Percentiles rank a stretch among this genome's conserved stretches.
Conservation (phyloP, 2,113 vertebrate species). For the Phalacrocorax brasilianus region DNA sequence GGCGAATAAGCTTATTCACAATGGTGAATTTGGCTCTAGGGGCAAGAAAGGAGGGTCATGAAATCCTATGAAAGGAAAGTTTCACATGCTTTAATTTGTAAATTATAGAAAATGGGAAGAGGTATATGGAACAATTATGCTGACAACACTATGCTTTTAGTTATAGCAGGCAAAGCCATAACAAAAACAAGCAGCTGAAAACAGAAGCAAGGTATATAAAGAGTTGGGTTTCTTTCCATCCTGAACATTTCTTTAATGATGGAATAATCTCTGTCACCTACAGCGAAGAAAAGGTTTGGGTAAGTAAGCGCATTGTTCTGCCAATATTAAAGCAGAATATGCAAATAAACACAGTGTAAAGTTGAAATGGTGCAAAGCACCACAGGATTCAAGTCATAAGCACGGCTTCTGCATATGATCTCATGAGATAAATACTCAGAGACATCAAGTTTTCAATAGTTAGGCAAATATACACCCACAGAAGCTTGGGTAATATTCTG, state of each 20-base stretch:
- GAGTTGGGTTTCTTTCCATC: background rate
- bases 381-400: background rate
- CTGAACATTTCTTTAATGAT: background rate
- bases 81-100: background rate
- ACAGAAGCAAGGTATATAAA: background rate
- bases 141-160: background rate
- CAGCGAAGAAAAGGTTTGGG: background rate
- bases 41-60: background rate
- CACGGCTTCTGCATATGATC: background rate
- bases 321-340: background rate
- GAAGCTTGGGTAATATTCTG: background rate
- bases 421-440: background rate
- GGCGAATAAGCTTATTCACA: slow-evolving; percentile 7
- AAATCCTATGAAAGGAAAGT: background rate
- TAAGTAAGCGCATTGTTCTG: background rate
- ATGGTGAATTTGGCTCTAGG: background rate
- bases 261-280: background rate
- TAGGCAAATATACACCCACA: background rate
- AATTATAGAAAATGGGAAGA: background rate
- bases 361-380: background rate
- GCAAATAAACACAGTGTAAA: background rate
- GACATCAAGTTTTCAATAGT: background rate
- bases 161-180: background rate
- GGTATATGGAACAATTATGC: background rate
- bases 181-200: background rate